phyloP scores from a whole-genome alignment of 1,140 invertebrate genomes.

The Atopsyche davidsoni region DNA sequence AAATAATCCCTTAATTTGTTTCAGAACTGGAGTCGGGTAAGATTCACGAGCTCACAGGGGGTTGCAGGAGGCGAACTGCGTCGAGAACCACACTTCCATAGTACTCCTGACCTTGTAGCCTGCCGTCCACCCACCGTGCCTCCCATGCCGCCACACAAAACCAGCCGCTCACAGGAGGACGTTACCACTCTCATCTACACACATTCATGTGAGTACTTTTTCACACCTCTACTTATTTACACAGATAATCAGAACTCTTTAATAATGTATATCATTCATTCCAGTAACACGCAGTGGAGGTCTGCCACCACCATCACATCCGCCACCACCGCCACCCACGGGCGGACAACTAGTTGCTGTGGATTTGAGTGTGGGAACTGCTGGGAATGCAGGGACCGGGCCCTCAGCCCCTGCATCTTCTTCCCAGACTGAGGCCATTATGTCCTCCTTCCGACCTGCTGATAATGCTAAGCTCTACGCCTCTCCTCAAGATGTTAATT shows the following conservation, averaged over 20 bases:
- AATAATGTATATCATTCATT: slow-evolving; percentile 14
- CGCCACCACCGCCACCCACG: slow-evolving; percentile 60
- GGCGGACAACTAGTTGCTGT: slow-evolving; percentile 70
- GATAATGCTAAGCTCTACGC: slow-evolving; percentile 83
- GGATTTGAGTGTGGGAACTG: slow-evolving; percentile 52
- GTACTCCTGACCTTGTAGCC: slow-evolving; percentile 72
- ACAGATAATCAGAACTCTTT: background rate
- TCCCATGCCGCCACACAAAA: slow-evolving; percentile 35
- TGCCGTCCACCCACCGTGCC: slow-evolving; percentile 35
- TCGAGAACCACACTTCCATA: slow-evolving; percentile 82
- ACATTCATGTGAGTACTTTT: slow-evolving; percentile 16
- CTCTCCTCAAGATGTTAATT: slow-evolving; percentile 75
- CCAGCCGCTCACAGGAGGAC: slow-evolving; percentile 72
- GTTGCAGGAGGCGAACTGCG: slow-evolving; percentile 59
- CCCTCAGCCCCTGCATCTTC: slow-evolving; percentile 33
- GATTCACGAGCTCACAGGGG: slow-evolving; percentile 47
- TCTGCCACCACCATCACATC: slow-evolving; percentile 63
- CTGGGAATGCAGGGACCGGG: slow-evolving; percentile 31
- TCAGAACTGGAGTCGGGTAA: slow-evolving; percentile 46
- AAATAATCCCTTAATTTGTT: too few relatives aligned
- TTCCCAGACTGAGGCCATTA: slow-evolving; percentile 45
- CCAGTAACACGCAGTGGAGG: slow-evolving; percentile 35
- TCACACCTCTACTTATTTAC: background rate
- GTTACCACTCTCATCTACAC: slow-evolving; percentile 49
- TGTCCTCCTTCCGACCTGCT: slow-evolving; percentile 80